Evolutionary conservation across 2,888 invertebrate species (phyloP).

Genomic region (Mesorhabditis sp.): DNA sequence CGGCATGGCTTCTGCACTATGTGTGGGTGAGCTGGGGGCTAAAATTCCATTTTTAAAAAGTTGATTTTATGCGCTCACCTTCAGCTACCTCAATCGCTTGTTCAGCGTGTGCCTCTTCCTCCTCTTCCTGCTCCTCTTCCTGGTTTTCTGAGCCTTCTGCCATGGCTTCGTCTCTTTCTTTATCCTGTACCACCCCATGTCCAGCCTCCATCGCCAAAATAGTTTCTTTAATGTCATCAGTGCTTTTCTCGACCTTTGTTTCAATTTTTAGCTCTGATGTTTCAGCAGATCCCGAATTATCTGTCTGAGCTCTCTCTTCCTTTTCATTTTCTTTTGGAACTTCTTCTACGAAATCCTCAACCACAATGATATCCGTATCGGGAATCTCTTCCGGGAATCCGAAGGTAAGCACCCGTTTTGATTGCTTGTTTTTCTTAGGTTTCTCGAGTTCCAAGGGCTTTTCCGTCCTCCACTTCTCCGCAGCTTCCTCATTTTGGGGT

Average conservation of each 20-base stretch:
- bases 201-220: too few relatives aligned
- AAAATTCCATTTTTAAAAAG: not conserved
- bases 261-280: too few relatives aligned
- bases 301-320: not conserved
- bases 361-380: not conserved
- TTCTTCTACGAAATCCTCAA: not conserved
- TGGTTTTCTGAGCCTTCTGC: not conserved
- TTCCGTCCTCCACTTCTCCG: not conserved
- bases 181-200: not conserved
- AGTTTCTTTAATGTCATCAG: too few relatives aligned
- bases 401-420: too few relatives aligned
- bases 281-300: too few relatives aligned
- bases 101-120: not conserved
- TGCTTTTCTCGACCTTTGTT: too few relatives aligned
- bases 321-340: not conserved
- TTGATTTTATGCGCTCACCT: conserved; percentile 1
- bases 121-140: not conserved
- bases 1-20: not conserved
- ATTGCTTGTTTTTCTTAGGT: not conserved
- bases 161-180: not conserved
- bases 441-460: not conserved
- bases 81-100: not conserved
- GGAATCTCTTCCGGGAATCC: not conserved
- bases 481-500: too few relatives aligned
- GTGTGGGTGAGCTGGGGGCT: not conserved